These are phyloP conservation scores for Psittacula derbiana DNA, from an alignment of 2,797 vertebrate genomes.

Conservation along the genomic window DNA sequence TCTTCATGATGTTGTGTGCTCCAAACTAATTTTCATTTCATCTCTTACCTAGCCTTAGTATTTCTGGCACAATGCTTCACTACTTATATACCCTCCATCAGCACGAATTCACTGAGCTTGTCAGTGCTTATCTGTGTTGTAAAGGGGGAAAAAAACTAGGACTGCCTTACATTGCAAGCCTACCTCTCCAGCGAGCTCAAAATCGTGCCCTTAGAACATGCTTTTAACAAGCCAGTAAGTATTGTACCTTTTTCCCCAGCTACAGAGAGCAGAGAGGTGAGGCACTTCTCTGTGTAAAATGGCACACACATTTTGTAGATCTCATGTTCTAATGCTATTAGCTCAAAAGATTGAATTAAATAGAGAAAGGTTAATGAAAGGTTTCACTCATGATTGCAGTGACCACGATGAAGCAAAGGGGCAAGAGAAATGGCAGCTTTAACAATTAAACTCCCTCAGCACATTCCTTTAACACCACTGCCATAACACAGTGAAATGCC, in stretches of 20 bases:
- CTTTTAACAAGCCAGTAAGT: neutral
- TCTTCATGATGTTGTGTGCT: neutral
- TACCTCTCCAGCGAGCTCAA: neutral
- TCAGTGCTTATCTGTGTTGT: neutral
- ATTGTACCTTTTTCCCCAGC: neutral
- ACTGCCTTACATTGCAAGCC: neutral
- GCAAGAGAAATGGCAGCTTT: slow-evolving; percentile 62
- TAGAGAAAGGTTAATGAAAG: slow-evolving; percentile 75
- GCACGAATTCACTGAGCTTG: neutral
- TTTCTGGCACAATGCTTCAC: neutral
- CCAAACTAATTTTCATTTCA: neutral
- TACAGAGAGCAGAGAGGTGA: neutral
- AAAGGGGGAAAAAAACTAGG: neutral
- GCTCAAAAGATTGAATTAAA: slow-evolving; percentile 71
- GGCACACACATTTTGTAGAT: slow-evolving; percentile 17
- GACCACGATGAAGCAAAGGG: slow-evolving; percentile 66
- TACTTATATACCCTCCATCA: neutral
- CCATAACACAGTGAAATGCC: slow-evolving; percentile 39
- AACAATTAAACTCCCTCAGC: slow-evolving; percentile 66
- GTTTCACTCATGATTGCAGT: slow-evolving; percentile 67
- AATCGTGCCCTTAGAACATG: neutral
- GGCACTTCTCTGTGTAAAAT: slow-evolving; percentile 26
- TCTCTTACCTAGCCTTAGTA: neutral
- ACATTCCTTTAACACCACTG: slow-evolving; percentile 59
- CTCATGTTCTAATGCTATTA: slow-evolving; percentile 59